Evolutionary conservation across 2,888 invertebrate species (phyloP), one percentile per base, ranked within the genome.

Genomic region (Trissoscelio sp.): DNA sequence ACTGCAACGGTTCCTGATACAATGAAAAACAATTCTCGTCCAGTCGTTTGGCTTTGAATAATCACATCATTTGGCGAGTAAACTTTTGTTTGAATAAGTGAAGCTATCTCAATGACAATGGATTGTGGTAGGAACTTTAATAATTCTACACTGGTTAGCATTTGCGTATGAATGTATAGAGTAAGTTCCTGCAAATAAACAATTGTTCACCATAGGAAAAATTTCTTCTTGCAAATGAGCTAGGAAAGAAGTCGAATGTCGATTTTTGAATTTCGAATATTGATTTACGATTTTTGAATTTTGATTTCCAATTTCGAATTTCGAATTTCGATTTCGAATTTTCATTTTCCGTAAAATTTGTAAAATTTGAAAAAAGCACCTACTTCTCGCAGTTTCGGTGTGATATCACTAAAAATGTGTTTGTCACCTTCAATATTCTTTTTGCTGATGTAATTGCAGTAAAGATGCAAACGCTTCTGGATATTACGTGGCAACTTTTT

Each of bases 1-100:
- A 92, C 88, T 1, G 92, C 92, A n/a, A 92, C 92, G 0, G 92
- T 92, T 5, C 92, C 92, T 2, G 89, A 89, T 37, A 88, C 88
- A 48, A 92, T 87, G 44, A 92, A 92, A 66, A 88, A 92, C 81
- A 92, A 87, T 3, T 88, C 85, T 20, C 90, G 88, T 0, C 92
- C 91, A 0, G 79, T 64, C 0, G 88, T 87, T 0, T 91, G 91
- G 16, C 91, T 88, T 60, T 88, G 87, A 6, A 92, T 87, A 16
- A 92, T 91, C 0, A 88, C 80, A 51, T 92, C 92, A 48, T 91
- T 90, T 0, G 90, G 86, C 55, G 92, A 85, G 77, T 88, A 92
- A 64, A 92, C 88, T 82, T 92, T 89, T 0, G 88, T 87, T 1
- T 83, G 86, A 55, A 92, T 84, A 0, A 82, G 75, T 1, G 84